Base-by-base conservation (phyloP, 2,888 invertebrate species). In the Erebia ligea region DNA sequence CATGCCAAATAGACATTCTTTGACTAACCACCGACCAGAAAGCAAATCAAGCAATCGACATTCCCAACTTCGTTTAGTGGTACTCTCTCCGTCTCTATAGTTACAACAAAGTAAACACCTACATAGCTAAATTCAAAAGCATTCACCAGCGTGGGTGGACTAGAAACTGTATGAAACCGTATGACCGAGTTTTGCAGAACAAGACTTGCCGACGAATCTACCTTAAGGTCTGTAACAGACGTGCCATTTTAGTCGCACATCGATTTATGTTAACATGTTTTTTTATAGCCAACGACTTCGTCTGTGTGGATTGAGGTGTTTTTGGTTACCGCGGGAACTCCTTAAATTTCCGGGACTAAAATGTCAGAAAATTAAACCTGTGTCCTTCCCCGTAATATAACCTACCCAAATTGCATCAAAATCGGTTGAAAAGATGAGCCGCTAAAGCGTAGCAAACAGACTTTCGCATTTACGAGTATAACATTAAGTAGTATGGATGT, bases 141-240 rank as follows among this genome's bases (percentile, higher is more conserved):
- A 66, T 71, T 72, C 67, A 67, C 52, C 48, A 45, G 42, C 69
- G 73, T 75, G 73, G 75, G 75, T 68, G 73, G 68, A 70, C 68
- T 63, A 71, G 73, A 69, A 45, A 74, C 71, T n/a, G 45, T 62
- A 62, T 62, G 69, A 68, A 71, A 74, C 68, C 66, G 67, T 56
- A 65, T 75, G 75, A 72, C 75, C 75, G 73, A 72, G 68, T 72
- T 75, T 72, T 65, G 62, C 68, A 54, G 40, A 62, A 19, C 65
- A 67, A 66, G 52, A 62, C 62, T 66, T 66, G 34, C 72, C 62
- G 59, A 48, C 57, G 66, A 68, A 57, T 58, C 71, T 71, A 42
- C 61, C 11, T 61, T 61, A 42, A 61, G 19, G 42, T 11, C 13
- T 2, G 0, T 6, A 45, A 61, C 61, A 42, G 61, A 42, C 42